phyloP scores from a whole-genome alignment of 1,140 invertebrate species.

The Mylabris phalerata region DNA sequence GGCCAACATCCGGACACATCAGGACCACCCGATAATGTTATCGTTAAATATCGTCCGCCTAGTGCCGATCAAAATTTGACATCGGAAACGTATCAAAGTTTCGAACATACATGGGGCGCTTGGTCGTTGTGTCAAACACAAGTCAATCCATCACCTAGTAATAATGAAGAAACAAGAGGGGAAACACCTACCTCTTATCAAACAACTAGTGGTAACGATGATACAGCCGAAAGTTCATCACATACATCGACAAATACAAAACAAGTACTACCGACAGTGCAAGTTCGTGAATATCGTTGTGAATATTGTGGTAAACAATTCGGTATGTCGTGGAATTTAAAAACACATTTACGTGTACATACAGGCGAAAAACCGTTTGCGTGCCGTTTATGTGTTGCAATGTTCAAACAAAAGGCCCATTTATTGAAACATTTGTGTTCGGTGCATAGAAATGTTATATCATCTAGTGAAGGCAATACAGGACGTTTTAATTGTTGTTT shows the following conservation, averaged over 20 bases:
- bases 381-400: constrained; percentile 76
- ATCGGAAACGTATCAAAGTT: constrained; percentile 39
- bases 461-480: constrained; percentile 61
- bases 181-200: constrained; percentile 47
- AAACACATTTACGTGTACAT: constrained; percentile 76
- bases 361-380: constrained; percentile 83
- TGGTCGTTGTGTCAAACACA: constrained; percentile 60
- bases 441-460: constrained; percentile 77
- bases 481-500: constrained; percentile 76
- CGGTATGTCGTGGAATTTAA: constrained; percentile 83
- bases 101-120: constrained; percentile 55
- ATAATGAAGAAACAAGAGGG: constrained; percentile 28
- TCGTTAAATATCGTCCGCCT: constrained; percentile 60
- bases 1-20: constrained; percentile 41
- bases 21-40: constrained; percentile 49
- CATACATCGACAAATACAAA: constrained; percentile 45
- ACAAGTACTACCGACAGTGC: constrained; percentile 46
- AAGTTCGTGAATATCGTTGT: constrained; percentile 74
- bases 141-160: constrained; percentile 43
- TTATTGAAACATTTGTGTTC: constrained; percentile 78
- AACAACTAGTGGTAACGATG: constrained; percentile 25
- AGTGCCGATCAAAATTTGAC: constrained; percentile 55
- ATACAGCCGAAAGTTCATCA: constrained; percentile 47
- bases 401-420: constrained; percentile 85
- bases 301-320: constrained; percentile 84